Base-by-base conservation (phyloP, 2,888 invertebrate species). In the Acanthacorydalis orientalis region DNA sequence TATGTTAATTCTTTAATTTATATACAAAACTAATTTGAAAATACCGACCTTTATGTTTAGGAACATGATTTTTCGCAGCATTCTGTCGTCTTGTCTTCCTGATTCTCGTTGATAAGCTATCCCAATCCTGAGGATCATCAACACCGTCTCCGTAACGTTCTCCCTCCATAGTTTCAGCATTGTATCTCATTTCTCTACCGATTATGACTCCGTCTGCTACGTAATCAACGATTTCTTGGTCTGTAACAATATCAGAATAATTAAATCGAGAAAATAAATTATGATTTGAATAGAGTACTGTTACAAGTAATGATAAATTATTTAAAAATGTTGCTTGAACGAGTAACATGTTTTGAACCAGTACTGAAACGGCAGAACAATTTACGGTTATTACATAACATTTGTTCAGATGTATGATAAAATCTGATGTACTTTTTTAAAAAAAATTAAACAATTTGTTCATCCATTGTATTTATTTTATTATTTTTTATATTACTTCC, bases 181-280 rank as follows among this genome's bases (percentile, higher is more conserved):
- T 77, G 65, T 82, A 82, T 59, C 83, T 78, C 75, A 86, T 80
- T 61, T 88, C 85, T 64, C 83, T 80, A 53, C 78, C 82, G 57
- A 88, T 72, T 58, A 83, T 77, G 60, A 83, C 77, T 54, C 89
- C 89, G 62, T 86, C 80, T 57, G 83, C 82, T 64, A 86, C 70
- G 63, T 86, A 82, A 64, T 89, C 88, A 44, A 88, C 85, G 61
- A 83, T 77, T 58, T 82, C 82, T 64, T 89, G 86, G 61, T 86
- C 81, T 48, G 85, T 75, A 58, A 51, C 70, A 70, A 62, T 80
- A 82, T 51, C 68, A 74, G 45, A 14, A 32, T 16, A 39, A 15
- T 39, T 39, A 12, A 39, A 39, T 39, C 39, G 12, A 39, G 14
- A 16, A 12, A 39, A 45, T 16, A 14, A n/a, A 43, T 14, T n/a